Evolutionary conservation across 2,888 invertebrate genomes (phyloP), one percentile per base, ranked within the genome.

Genomic region (Macaria liturata): DNA sequence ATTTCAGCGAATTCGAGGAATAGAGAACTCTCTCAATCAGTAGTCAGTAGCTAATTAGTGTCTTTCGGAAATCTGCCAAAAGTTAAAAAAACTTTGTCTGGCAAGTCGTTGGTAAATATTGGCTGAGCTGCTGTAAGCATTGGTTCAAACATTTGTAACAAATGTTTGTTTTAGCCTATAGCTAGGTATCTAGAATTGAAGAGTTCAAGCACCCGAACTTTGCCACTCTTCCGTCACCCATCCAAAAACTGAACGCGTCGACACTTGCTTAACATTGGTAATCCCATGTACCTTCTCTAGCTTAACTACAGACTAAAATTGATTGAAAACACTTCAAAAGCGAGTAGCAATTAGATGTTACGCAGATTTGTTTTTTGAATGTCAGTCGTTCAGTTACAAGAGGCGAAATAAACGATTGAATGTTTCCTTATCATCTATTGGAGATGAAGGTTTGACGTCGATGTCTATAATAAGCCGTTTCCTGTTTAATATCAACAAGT

Each of bases 31-130:
- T 61, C 64, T 60, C 52, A 62, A 60, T 60, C 61, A 55, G 55
- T 49, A 66, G 70, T 78, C 75, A 80, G 70, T 60, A 57, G 67
- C 59, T 81, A 81, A 83, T 83, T 80, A 81, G 71, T 67, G 61
- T 62, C 42, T 65, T 67, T 63, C 60, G 68, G 66, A 67, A 67
- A 65, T 54, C 61, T 76, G 80, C 76, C 79, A 80, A 73, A 69
- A 59, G 55, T 56, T 64, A 62, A 62, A 67, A 72, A 68, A 71
- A 61, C 65, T 62, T 64, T 59, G 63, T 70, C 70, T 73, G 69
- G 69, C 71, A 59, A 59, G 61, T 61, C 52, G 49, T 50, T 44
- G 54, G 71, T 74, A 68, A 75, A 74, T 70, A 75, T 76, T 77
- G 63, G 59, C 42, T 51, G 42, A 52, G 51, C 42, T 20, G 52